These are phyloP conservation scores for Reticulitermes speratus DNA, from an alignment of 1,140 invertebrate species.

Conservation along the genomic window DNA sequence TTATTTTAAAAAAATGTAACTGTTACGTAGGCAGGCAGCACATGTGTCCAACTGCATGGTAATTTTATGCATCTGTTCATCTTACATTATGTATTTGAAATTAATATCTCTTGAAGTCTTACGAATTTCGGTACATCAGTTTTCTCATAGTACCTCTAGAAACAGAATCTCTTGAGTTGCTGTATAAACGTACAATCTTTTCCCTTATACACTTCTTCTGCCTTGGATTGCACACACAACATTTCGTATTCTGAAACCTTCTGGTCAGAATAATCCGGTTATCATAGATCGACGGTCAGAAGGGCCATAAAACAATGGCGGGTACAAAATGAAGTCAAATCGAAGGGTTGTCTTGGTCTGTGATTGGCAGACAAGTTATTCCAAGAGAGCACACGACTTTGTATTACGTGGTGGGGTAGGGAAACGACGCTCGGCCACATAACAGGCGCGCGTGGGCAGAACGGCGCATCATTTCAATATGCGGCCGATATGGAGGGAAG, in stretches of 20 bases:
- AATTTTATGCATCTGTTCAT: no score
- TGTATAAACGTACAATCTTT: neutral
- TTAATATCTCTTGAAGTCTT: neutral
- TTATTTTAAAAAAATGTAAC: no score
- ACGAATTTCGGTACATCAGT: neutral
- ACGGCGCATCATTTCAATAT: slow-evolving; percentile 4
- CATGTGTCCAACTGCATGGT: no score
- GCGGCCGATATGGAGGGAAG: neutral
- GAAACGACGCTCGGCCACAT: neutral
- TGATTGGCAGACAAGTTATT: slow-evolving; percentile 19
- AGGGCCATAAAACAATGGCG: neutral
- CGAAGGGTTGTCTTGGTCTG: slow-evolving; percentile 13
- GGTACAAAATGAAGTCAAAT: slow-evolving; percentile 4
- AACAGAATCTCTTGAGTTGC: neutral
- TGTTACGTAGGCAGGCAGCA: no score
- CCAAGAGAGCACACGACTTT: neutral
- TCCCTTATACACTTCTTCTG: neutral
- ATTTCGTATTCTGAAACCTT: neutral
- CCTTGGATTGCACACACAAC: neutral
- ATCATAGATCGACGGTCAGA: neutral
- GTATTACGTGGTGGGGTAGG: neutral
- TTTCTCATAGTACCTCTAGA: neutral
- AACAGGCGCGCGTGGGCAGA: neutral
- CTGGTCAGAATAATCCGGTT: neutral
- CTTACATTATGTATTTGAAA: no score